These are phyloP conservation scores for Euglossa dilemma DNA, from an alignment of 1,140 invertebrate genomes.

Conservation along the genomic window DNA sequence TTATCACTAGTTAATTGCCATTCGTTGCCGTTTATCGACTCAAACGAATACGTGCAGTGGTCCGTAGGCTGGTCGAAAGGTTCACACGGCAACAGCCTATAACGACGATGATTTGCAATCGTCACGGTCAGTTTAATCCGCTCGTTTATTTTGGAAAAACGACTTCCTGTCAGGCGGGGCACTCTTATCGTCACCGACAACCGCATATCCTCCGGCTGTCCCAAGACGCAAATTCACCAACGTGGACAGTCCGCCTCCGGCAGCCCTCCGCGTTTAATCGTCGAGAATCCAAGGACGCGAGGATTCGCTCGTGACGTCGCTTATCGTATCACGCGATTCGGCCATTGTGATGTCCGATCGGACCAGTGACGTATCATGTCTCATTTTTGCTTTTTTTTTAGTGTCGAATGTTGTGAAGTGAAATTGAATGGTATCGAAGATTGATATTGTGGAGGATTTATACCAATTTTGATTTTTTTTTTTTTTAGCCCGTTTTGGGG, in stretches of 20 bases:
- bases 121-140: conserved; percentile 23
- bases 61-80: background rate
- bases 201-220: conserved; percentile 58
- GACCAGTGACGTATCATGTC: no score
- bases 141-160: conserved; percentile 43
- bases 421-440: no score
- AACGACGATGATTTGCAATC: conserved; percentile 11
- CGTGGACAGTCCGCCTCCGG: conserved; percentile 21
- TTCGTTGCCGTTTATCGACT: no score
- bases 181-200: conserved; percentile 54
- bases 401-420: no score
- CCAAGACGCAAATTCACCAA: conserved; percentile 28
- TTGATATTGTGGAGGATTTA: no score
- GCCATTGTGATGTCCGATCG: no score
- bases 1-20: no score
- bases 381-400: no score
- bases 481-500: no score
- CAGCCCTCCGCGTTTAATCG: background rate
- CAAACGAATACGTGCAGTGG: background rate
- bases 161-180: conserved; percentile 43
- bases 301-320: no score
- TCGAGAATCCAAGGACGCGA: background rate
- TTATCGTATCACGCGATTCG: no score
- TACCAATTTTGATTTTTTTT: no score
- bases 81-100: background rate